Percentiles rank a stretch among this genome's conserved stretches.
These are phyloP conservation scores for Daphoenositta chrysoptera DNA, from an alignment of 2,113 vertebrate species.

Conservation along the genomic window DNA sequence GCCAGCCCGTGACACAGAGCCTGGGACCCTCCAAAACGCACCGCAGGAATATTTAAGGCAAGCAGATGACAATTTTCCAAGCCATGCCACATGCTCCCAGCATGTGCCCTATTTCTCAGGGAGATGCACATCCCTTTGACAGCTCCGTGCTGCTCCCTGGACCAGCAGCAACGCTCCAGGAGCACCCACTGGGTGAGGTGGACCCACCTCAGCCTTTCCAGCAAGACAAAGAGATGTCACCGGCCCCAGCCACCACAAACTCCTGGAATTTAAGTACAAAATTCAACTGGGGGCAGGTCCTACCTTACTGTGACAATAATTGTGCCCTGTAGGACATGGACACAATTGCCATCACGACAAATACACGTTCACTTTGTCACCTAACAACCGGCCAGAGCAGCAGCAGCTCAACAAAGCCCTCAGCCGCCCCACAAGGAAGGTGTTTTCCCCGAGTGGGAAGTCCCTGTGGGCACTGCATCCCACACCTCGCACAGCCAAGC, in stretches of 20 bases:
- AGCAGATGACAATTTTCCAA: not conserved
- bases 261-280: not conserved
- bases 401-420: not conserved
- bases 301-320: not conserved
- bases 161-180: not conserved
- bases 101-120: rapidly evolving
- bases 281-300: rapidly evolving
- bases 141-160: not conserved
- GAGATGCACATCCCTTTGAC: not conserved
- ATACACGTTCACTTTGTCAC: rapidly evolving
- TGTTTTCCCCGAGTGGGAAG: not conserved
- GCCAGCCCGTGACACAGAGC: not conserved
- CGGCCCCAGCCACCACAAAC: not conserved
- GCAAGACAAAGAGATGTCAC: not conserved
- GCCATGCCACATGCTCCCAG: not conserved
- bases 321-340: not conserved
- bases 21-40: not conserved
- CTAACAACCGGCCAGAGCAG: not conserved
- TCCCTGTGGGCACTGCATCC: not conserved
- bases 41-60: rapidly evolving
- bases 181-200: rapidly evolving
- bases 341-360: rapidly evolving
- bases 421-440: not conserved
- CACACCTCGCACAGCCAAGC: rapidly evolving
- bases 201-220: not conserved